Base-by-base conservation (phyloP, 2,113 vertebrate species). In the Muntiacus muntjak region DNA sequence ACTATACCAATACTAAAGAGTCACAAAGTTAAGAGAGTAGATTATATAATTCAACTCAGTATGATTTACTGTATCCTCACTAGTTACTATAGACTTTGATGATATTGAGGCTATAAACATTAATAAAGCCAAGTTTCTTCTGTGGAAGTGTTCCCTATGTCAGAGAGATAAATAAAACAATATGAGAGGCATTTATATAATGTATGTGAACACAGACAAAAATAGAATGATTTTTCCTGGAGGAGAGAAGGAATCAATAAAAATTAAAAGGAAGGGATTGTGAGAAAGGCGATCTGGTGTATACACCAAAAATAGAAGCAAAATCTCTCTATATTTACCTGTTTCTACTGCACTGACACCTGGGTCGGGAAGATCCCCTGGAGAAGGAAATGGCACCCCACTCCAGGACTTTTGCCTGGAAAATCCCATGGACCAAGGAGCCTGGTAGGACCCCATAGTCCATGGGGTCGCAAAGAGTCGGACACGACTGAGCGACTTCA, bases 131-230 rank as follows among this genome's bases (percentile, higher is more conserved):
- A 83, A 43, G 11, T 19, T 94, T 87, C 54, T 92, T 28, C 10
- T 93, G 26, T 95, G 25, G 30, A 94, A 95, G 21, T 45, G 71
- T 55, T 93, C 64, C 28, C 12, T 60, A 45, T 90, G 54, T 67
- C 67, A 96, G 71, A 92, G 15, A 92, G 26, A 96, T 15, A 97
- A 94, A 87, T 9, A 85, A 81, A 96, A 91, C 11, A 28, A 92
- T 60, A 14, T 33, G 12, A 96, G 40, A 23, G 30, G 10, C 21
- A 91, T 52, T 36, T 36, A 81, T 40, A 87, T 12, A n/a, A 83
- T 33, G 1, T 54, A 47, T 87, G n/a, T 33, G 15, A 84, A 71
- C 16, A 94, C 23, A 87, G 47, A 94, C 45, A 91, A 78, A 54
- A 58, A 92, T 4, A n/a, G 89, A 89, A 2, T 58, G 11, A 33